Evolutionary conservation across 1,140 invertebrate species (phyloP), one percentile per base, ranked within the genome.

Genomic region (Artemia franciscana): DNA sequence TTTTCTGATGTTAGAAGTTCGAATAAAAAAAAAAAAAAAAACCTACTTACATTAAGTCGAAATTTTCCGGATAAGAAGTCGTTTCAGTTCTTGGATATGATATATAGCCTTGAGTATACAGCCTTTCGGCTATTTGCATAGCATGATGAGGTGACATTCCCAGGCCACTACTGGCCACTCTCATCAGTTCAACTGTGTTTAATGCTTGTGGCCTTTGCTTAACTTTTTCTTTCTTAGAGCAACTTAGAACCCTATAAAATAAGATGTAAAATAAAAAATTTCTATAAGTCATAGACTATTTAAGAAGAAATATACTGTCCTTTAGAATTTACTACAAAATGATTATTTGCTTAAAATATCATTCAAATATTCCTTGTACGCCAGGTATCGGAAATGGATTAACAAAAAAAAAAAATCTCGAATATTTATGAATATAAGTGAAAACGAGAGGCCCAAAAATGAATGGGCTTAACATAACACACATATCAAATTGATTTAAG

Each of bases 1-100:
- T n/a, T n/a, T n/a, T n/a, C n/a, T n/a, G n/a, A n/a, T n/a, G n/a
- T n/a, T n/a, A n/a, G n/a, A n/a, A n/a, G n/a, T n/a, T n/a, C n/a
- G n/a, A n/a, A n/a, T n/a, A n/a, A n/a, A n/a, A n/a, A n/a, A n/a
- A n/a, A n/a, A n/a, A n/a, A n/a, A n/a, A n/a, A n/a, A n/a, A 24
- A 26, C 26, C 58, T 64, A 78, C 79, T 79, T 77, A 90, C 87
- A 80, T 75, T 58, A 97, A 77, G 76, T 98, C 91, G 76, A 94
- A 98, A 73, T 91, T 95, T 66, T 87, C 83, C 5, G 93, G 84
- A 78, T 99, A 99, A 51, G 85, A 84, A 3, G 93, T 98, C 4
- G 96, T 98, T 77, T 96, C 92, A 4, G 92, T 96, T 67, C 92
- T 78, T 2, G 92, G 92, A 76, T 96, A 96, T 70, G 88, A 92